These are phyloP conservation scores for Spilosoma lubricipeda DNA, from an alignment of 2,888 invertebrate genomes.

Conservation along the genomic window DNA sequence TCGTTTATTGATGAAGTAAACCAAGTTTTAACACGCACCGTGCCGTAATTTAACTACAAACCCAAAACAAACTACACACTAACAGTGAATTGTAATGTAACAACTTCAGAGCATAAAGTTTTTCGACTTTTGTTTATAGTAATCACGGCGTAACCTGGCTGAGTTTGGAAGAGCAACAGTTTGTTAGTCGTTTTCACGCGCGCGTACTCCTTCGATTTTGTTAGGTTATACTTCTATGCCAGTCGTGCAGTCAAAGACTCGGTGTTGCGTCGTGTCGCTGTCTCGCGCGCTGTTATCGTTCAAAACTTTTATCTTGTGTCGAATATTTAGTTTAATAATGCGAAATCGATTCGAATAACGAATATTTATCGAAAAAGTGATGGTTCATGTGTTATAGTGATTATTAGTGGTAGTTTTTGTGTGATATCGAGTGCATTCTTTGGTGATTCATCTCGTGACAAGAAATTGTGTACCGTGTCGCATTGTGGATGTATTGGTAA, in stretches of 20 bases:
- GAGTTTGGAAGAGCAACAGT: conserved; percentile 73
- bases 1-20: conserved; percentile 69
- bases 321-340: conserved; percentile 67
- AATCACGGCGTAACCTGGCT: conserved; percentile 66
- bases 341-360: conserved; percentile 65
- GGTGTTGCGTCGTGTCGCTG: conserved; percentile 65
- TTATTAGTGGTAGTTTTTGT: conserved; percentile 63
- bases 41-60: conserved; percentile 67
- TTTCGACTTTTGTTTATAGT: conserved; percentile 75
- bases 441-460: conserved; percentile 83
- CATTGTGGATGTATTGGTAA: conserved; percentile 68
- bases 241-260: conserved; percentile 70
- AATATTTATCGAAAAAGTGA: conserved; percentile 60
- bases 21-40: conserved; percentile 73
- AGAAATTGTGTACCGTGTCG: conserved; percentile 75
- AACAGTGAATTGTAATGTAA: conserved; percentile 64
- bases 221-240: conserved; percentile 76
- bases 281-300: conserved; percentile 57
- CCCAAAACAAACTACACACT: conserved; percentile 65
- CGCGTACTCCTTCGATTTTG: conserved; percentile 72
- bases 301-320: conserved; percentile 75
- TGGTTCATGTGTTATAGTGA: conserved; percentile 63
- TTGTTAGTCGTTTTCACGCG: conserved; percentile 57
- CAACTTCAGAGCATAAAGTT: conserved; percentile 62
- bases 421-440: conserved; percentile 77